A percentile compares a stretch with the other conserved stretches of the same genome.
phyloP scores from a whole-genome alignment of 1,140 invertebrate species.

The Trichoplusia ni region DNA sequence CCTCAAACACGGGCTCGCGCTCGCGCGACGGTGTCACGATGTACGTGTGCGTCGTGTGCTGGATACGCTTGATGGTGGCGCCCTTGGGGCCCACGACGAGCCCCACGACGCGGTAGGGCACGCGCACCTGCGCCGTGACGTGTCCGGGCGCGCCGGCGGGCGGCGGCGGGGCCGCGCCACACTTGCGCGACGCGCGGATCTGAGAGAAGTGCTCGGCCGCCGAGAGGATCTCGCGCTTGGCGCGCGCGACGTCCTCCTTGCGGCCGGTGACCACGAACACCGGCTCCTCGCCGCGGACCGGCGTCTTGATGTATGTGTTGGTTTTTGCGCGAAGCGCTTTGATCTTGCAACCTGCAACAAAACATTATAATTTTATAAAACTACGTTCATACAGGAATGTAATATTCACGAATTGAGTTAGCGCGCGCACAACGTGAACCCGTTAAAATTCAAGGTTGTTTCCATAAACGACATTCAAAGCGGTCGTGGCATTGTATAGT shows the following conservation, averaged over 20 bases:
- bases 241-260: constrained; percentile 97
- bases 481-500: constrained; percentile 38
- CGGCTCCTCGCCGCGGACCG: constrained; percentile 98
- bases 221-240: constrained; percentile 98
- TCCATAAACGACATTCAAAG: constrained; percentile 29
- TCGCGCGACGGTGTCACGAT: constrained; percentile 99
- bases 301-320: constrained; percentile 99
- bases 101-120: constrained; percentile 98
- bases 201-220: constrained; percentile 99
- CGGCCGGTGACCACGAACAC: constrained; percentile 99
- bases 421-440: constrained; percentile 20
- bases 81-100: constrained; percentile 99
- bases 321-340: constrained; percentile 99
- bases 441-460: constrained; percentile 35
- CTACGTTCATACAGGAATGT: not conserved
- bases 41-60: constrained; percentile 99
- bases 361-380: constrained; percentile 58
- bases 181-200: constrained; percentile 97
- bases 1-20: constrained; percentile 99
- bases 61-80: constrained; percentile 99
- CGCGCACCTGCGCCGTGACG: constrained; percentile 97
- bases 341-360: constrained; percentile 98
- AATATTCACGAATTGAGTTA: not conserved
- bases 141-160: constrained; percentile 94
- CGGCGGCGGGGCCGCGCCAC: constrained; percentile 87